Base-by-base conservation (phyloP, 1,140 invertebrate genomes). In the Drosophila sturtevanti region DNA sequence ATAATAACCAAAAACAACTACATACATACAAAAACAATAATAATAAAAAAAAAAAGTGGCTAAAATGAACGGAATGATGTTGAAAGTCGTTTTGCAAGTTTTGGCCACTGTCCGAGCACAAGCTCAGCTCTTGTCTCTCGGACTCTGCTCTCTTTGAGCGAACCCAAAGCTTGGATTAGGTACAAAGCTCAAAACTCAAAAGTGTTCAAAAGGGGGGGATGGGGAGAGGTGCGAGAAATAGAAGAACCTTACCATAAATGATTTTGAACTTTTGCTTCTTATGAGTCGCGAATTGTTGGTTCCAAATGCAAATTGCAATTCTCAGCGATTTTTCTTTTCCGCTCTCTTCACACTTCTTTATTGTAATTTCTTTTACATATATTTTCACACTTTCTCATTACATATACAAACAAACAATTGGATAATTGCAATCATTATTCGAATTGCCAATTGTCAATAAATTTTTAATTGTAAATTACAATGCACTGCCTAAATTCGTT, bases 71-170 rank as follows among this genome's bases (percentile, higher is more conserved):
- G 68, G 60, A 89, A 73, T 69, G 78, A 90, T 90, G 89, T 90
- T 90, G 89, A 90, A 90, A 90, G 89, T 90, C 89, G 89, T 90
- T 90, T 90, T 89, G 84, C 89, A 70, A 85, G 84, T 90, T 90
- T 82, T 69, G 73, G 56, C 61, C 62, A 56, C 51, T 24, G 37
- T 64, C 61, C 63, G 63, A 51, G 18, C 71, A 55, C 37, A 21
- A 61, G 22, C 31, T 24, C 6, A 6, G 34, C 16, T 51, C 16
- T 34, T 18, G 12, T 21, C 16, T 51, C 16, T 34, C 31, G 12
- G 9, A 27, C 41, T 21, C 4, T 16, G 5, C 41, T 44, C 41
- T 44, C 41, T 9, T 44, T 44, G 5, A 44, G 41, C 14, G 5
- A 2, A 10, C 44, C 21, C 55, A 66, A 55, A 73, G 72, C 58